phyloP scores from a whole-genome alignment of 2,888 invertebrate species.

The Apotomis turbidana region DNA sequence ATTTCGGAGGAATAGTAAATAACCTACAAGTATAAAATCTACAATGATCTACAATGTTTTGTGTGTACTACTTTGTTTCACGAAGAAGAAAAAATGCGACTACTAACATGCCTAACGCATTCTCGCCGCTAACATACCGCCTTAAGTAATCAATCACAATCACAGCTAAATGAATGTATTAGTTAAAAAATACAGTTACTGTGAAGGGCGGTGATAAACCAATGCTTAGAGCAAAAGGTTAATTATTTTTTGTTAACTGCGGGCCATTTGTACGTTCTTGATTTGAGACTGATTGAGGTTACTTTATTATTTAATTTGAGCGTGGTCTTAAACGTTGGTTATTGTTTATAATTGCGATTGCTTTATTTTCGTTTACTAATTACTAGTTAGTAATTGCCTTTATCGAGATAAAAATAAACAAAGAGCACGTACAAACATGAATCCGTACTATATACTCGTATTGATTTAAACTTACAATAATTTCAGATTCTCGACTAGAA shows the following conservation, averaged over 20 bases:
- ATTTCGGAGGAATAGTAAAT: no score
- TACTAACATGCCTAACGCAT: no score
- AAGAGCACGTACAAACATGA: no score
- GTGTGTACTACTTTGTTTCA: no score
- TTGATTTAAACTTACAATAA: no score
- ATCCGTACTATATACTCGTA: no score
- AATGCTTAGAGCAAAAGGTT: slow-evolving; percentile 25
- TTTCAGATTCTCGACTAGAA: no score
- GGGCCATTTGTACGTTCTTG: slow-evolving; percentile 19
- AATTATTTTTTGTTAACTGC: slow-evolving; percentile 26
- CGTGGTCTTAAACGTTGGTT: neutral
- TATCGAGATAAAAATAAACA: no score
- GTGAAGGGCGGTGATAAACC: slow-evolving; percentile 26
- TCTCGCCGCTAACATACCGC: neutral
- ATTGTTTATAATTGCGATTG: neutral
- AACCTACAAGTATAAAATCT: no score
- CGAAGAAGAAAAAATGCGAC: no score
- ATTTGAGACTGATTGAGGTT: slow-evolving; percentile 26
- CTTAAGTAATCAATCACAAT: slow-evolving; percentile 13
- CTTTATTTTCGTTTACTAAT: neutral
- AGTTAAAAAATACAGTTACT: slow-evolving; percentile 6
- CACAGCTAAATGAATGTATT: neutral
- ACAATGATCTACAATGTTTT: no score
- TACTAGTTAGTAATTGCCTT: no score
- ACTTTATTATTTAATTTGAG: slow-evolving; percentile 21